These are phyloP conservation scores for Sarotherodon lohbergeri DNA, from an alignment of 2,113 vertebrate genomes.

Conservation along the genomic window DNA sequence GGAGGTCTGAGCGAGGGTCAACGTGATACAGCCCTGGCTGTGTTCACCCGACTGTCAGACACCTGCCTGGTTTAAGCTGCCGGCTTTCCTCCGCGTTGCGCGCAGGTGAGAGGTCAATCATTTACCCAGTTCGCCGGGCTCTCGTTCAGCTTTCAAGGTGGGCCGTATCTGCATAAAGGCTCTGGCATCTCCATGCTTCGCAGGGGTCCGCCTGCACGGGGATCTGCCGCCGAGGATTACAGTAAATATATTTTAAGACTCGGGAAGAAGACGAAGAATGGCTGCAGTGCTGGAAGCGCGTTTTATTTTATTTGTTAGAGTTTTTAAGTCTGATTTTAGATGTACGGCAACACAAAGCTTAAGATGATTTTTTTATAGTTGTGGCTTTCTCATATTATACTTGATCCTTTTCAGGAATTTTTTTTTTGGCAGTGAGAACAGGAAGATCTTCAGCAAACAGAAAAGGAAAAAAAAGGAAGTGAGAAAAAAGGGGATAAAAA, in stretches of 20 bases:
- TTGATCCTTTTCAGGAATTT: not conserved
- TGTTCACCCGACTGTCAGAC: slow-evolving; percentile 93
- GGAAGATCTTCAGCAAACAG: slow-evolving; percentile 34
- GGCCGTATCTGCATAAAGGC: slow-evolving; percentile 87
- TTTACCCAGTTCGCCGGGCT: slow-evolving; percentile 92
- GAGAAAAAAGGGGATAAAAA: slow-evolving; percentile 10
- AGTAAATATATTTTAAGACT: slow-evolving; percentile 47
- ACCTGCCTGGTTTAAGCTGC: slow-evolving; percentile 96
- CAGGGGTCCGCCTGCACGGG: slow-evolving; percentile 70
- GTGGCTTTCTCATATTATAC: not conserved
- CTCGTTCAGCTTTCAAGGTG: slow-evolving; percentile 83
- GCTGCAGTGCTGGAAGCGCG: not conserved
- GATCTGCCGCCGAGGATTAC: slow-evolving; percentile 59
- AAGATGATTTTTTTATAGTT: not conserved
- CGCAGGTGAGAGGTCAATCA: slow-evolving; percentile 86
- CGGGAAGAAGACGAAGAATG: not conserved
- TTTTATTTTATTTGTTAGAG: not conserved
- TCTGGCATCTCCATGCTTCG: slow-evolving; percentile 83
- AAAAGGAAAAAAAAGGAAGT: not conserved
- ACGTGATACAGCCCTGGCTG: slow-evolving; percentile 85
- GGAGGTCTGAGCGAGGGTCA: slow-evolving; percentile 90
- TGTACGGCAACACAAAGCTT: not conserved
- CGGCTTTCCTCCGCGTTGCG: slow-evolving; percentile 73
- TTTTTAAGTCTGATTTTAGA: not conserved
- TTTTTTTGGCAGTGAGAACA: not conserved